A percentile compares a stretch with the other conserved stretches of the same genome.
phyloP scores from a whole-genome alignment of 2,113 vertebrate genomes.

The Ciconia stormi region DNA sequence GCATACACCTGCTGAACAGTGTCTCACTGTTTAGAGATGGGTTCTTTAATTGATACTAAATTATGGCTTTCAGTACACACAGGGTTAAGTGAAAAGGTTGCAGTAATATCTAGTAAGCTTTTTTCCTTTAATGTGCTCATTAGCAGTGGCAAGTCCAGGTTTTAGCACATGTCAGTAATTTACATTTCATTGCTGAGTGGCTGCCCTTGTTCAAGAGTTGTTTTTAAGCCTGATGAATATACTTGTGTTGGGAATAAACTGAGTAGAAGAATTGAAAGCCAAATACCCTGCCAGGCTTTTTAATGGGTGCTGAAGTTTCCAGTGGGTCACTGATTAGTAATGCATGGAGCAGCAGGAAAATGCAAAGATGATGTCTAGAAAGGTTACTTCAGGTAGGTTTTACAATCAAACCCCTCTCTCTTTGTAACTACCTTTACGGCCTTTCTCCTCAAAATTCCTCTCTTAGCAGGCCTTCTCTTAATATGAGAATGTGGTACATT shows the following conservation, averaged over 20 bases:
- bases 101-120: slow-evolving; percentile 65
- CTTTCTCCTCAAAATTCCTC: slow-evolving; percentile 48
- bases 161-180: slow-evolving; percentile 81
- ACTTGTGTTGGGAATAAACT: slow-evolving; percentile 78
- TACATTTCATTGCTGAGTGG: slow-evolving; percentile 79
- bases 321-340: slow-evolving; percentile 75
- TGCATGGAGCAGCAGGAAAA: slow-evolving; percentile 55
- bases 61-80: slow-evolving; percentile 56
- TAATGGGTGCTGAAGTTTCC: slow-evolving; percentile 67
- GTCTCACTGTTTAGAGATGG: slow-evolving; percentile 10
- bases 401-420: slow-evolving; percentile 26
- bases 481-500: slow-evolving; percentile 59
- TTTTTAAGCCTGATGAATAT: slow-evolving; percentile 78
- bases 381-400: slow-evolving; percentile 73
- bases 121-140: slow-evolving; percentile 76
- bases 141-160: slow-evolving; percentile 75
- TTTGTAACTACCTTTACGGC: slow-evolving; percentile 63
- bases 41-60: slow-evolving; percentile 60
- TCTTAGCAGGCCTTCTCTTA: slow-evolving; percentile 53
- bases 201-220: slow-evolving; percentile 75
- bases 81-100: slow-evolving; percentile 77
- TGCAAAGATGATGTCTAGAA: slow-evolving; percentile 38
- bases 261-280: slow-evolving; percentile 78
- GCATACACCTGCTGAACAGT: background rate
- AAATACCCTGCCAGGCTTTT: slow-evolving; percentile 78